Conservation (phyloP, 2,797 vertebrate species). For the Sebastes miniatus region DNA sequence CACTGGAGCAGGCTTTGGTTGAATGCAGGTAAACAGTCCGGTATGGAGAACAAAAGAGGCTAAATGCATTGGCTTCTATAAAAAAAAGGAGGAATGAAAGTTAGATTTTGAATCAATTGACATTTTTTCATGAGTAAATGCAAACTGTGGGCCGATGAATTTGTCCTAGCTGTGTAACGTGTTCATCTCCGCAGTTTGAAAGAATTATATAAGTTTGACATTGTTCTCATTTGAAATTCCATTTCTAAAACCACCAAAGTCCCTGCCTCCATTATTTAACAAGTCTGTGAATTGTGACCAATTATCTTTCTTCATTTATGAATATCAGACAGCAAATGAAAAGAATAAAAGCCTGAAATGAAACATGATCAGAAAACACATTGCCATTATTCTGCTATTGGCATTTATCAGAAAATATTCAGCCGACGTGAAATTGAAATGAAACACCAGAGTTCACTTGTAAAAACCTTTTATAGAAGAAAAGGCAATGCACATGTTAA, state of each 20-base stretch:
- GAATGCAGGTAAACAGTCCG: too few species aligned
- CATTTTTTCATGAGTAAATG: too few species aligned
- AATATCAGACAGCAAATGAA: background rate
- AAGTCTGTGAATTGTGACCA: background rate
- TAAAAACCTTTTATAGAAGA: background rate
- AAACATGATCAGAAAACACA: background rate
- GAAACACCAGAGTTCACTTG: background rate
- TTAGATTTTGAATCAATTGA: too few species aligned
- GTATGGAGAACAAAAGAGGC: too few species aligned
- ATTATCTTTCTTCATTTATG: background rate
- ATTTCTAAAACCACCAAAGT: background rate
- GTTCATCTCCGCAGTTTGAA: background rate
- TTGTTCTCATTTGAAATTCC: background rate
- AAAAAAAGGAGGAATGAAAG: too few species aligned
- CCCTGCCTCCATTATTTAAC: background rate
- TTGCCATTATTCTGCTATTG: background rate
- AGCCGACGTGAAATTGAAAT: accelerated
- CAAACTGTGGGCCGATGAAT: background rate
- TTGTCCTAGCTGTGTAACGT: background rate
- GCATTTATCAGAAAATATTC: background rate
- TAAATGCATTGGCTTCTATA: too few species aligned
- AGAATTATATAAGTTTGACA: background rate
- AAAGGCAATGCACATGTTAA: background rate
- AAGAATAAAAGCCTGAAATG: background rate
- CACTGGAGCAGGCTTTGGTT: too few species aligned